These are phyloP conservation scores for Drosophila baimaii DNA, from an alignment of 1,140 invertebrate genomes.

Conservation along the genomic window DNA sequence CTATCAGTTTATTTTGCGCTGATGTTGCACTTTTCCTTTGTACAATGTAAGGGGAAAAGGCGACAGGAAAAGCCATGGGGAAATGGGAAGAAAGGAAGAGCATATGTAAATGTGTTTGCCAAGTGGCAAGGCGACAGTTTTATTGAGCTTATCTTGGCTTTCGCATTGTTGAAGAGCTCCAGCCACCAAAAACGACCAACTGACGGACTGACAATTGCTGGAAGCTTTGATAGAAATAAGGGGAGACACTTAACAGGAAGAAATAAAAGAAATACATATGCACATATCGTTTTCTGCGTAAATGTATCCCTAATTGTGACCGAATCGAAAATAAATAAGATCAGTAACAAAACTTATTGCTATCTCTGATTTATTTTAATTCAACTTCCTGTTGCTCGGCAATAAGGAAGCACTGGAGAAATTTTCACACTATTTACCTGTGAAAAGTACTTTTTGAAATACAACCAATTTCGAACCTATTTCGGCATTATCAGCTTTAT, in stretches of 20 bases:
- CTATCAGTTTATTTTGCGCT: constrained; percentile 75
- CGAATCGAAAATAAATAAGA: too few relatives aligned
- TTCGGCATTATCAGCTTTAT: neutral
- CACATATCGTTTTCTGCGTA: too few relatives aligned
- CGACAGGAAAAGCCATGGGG: neutral
- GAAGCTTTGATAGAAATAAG: constrained; percentile 37
- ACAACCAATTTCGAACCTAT: constrained; percentile 5
- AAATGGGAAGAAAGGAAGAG: constrained; percentile 5
- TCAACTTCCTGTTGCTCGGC: neutral
- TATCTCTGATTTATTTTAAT: neutral
- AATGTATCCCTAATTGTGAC: too few relatives aligned
- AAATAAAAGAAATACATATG: neutral
- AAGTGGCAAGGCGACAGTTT: constrained; percentile 79
- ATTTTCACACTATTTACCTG: constrained; percentile 1
- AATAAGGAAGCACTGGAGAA: constrained; percentile 7
- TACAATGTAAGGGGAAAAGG: constrained; percentile 5
- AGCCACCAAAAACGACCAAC: constrained; percentile 3
- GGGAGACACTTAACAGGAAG: neutral
- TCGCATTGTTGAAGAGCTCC: constrained; percentile 32
- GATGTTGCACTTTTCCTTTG: constrained; percentile 72
- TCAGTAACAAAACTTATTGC: too few relatives aligned
- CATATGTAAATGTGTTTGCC: constrained; percentile 74
- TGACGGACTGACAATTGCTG: constrained; percentile 55
- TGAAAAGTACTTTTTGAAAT: constrained; percentile 6
- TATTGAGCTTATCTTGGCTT: constrained; percentile 79